Percentiles rank a stretch among this genome's conserved stretches.
Conservation (phyloP, 2,113 vertebrate species). For the Catharus bicknelli region DNA sequence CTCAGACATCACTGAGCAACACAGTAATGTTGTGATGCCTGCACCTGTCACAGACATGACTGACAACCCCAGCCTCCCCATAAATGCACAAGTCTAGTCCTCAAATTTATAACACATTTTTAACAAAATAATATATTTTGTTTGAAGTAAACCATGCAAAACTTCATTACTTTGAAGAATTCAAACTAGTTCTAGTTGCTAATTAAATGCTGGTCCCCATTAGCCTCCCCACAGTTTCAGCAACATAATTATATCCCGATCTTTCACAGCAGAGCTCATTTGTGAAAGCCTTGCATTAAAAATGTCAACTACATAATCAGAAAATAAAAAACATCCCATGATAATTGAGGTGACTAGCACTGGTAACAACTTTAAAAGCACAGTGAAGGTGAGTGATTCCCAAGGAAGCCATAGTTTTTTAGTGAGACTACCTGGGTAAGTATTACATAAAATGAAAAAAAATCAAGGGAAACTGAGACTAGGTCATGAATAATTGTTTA, state of each 20-base stretch:
- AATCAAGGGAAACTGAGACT: neutral
- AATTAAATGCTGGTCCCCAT: slow-evolving; percentile 22
- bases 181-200: neutral
- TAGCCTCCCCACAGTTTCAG: neutral
- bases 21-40: neutral
- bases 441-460: neutral
- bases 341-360: neutral
- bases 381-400: neutral
- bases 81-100: neutral
- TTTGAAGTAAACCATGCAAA: neutral
- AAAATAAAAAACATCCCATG: neutral
- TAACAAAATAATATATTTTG: neutral
- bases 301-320: neutral
- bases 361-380: neutral
- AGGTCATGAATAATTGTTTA: neutral
- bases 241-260: neutral
- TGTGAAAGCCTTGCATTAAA: neutral
- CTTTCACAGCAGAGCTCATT: slow-evolving; percentile 14
- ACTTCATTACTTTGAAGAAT: neutral
- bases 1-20: neutral
- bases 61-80: neutral
- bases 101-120: neutral
- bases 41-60: neutral
- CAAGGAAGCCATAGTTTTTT: neutral
- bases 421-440: neutral